A percentile compares a stretch with the other conserved stretches of the same genome.
Evolutionary conservation across 2,113 vertebrate genomes (phyloP).

Genomic region (Cheirogaleus medius): DNA sequence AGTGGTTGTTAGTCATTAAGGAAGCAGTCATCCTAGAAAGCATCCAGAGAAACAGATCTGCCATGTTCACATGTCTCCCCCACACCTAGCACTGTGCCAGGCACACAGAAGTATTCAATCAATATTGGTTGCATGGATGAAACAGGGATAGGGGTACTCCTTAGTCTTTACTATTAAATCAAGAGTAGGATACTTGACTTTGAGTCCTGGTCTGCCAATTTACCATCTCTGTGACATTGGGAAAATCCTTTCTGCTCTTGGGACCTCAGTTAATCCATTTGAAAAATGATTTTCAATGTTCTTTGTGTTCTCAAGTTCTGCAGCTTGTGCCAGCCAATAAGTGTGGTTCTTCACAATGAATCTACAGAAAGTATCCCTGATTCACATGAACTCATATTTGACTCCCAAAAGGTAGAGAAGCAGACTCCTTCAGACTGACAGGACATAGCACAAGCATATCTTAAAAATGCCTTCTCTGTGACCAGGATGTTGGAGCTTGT

Average conservation of each 20-base stretch:
- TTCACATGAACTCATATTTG: constrained; percentile 14
- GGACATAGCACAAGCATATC: not conserved
- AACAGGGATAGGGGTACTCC: not conserved
- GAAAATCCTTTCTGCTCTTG: not conserved
- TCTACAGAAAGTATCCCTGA: not conserved
- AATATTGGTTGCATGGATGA: not conserved
- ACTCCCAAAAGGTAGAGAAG: not conserved
- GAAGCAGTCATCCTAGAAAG: not conserved
- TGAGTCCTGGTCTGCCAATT: not conserved
- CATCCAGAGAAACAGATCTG: not conserved
- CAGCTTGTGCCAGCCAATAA: not conserved
- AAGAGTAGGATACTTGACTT: not conserved
- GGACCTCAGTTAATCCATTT: not conserved
- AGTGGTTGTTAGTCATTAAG: not conserved
- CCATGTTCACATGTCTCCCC: not conserved
- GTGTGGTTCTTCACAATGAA: not conserved
- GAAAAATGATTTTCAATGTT: constrained; percentile 11
- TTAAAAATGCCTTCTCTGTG: not conserved
- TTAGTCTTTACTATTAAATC: not conserved
- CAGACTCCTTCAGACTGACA: not conserved
- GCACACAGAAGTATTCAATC: not conserved
- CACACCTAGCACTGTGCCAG: not conserved
- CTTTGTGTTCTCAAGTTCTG: not conserved
- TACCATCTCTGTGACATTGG: not conserved
- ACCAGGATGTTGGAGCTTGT: not conserved